These are phyloP conservation scores for Eudemis profundana DNA, from an alignment of 2,888 invertebrate genomes.

Conservation along the genomic window DNA sequence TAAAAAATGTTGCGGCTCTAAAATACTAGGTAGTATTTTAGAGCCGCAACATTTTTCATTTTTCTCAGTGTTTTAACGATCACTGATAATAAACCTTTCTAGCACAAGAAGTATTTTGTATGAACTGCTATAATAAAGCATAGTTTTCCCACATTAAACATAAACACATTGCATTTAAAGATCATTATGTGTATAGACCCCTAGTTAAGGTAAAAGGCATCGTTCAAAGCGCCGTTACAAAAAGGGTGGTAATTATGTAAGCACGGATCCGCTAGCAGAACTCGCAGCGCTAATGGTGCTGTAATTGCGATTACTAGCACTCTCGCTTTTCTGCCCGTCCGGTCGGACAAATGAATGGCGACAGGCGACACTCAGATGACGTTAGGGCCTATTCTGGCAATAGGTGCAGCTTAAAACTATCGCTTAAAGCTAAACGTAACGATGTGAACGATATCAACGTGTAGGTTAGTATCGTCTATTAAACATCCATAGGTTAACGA, in stretches of 20 bases:
- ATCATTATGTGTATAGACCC: not conserved
- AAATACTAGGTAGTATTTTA: no score
- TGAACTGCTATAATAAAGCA: no score
- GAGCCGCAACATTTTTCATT: not conserved
- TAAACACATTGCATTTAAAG: not conserved
- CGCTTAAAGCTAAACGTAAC: no score
- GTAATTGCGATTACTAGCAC: constrained; percentile 34
- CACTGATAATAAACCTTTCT: no score
- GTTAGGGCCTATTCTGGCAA: not conserved
- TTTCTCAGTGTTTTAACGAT: not conserved
- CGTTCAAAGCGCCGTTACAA: constrained; percentile 18
- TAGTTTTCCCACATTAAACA: not conserved
- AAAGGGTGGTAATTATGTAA: constrained; percentile 30
- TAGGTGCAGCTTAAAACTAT: not conserved
- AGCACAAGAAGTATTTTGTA: no score
- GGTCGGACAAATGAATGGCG: constrained; percentile 28
- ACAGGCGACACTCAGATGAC: constrained; percentile 9
- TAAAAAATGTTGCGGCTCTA: not conserved
- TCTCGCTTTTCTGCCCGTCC: constrained; percentile 30
- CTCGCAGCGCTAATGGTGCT: constrained; percentile 23
- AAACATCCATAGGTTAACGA: no score
- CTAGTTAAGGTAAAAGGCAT: not conserved
- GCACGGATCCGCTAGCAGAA: constrained; percentile 16
- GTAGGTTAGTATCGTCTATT: no score
- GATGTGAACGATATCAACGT: no score